Conservation (phyloP, 2,797 vertebrate species). For the Sebastes jordani region DNA sequence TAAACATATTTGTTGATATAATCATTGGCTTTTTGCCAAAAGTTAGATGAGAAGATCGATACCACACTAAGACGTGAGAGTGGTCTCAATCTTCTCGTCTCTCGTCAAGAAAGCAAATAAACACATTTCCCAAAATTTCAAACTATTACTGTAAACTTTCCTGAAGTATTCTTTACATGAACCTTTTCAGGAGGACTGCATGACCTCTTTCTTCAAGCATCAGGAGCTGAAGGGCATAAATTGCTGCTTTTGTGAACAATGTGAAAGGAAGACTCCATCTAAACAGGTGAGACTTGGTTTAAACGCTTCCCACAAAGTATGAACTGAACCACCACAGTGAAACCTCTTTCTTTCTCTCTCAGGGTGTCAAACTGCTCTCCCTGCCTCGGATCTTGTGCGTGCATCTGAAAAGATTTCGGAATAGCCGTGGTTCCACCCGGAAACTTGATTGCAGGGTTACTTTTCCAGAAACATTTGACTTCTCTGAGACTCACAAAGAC, state of each 20-base stretch:
- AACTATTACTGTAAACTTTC: not conserved
- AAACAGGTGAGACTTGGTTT: slow-evolving; percentile 52
- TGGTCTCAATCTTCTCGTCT: not conserved
- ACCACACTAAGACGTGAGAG: fast-evolving
- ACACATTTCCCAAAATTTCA: not conserved
- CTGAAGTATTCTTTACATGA: not conserved
- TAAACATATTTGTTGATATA: not conserved
- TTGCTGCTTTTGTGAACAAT: slow-evolving; percentile 67
- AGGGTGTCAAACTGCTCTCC: slow-evolving; percentile 70
- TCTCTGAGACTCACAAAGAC: slow-evolving; percentile 12
- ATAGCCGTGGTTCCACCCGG: fast-evolving
- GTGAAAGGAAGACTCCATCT: slow-evolving; percentile 62
- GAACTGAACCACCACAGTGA: not conserved
- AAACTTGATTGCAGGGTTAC: slow-evolving; percentile 69
- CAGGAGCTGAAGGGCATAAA: slow-evolving; percentile 64
- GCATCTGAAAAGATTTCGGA: slow-evolving; percentile 77
- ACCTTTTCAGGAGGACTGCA: slow-evolving; percentile 64
- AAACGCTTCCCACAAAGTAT: not conserved
- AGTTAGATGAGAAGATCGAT: not conserved
- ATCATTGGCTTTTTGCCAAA: not conserved
- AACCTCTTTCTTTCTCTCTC: not conserved
- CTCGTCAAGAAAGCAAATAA: not conserved
- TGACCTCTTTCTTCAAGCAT: slow-evolving; percentile 69
- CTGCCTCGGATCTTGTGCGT: slow-evolving; percentile 77
- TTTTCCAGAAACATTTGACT: slow-evolving; percentile 72